phyloP scores from a whole-genome alignment of 2,888 invertebrate species.

The Pseudococcus jackbeardsleyi region DNA sequence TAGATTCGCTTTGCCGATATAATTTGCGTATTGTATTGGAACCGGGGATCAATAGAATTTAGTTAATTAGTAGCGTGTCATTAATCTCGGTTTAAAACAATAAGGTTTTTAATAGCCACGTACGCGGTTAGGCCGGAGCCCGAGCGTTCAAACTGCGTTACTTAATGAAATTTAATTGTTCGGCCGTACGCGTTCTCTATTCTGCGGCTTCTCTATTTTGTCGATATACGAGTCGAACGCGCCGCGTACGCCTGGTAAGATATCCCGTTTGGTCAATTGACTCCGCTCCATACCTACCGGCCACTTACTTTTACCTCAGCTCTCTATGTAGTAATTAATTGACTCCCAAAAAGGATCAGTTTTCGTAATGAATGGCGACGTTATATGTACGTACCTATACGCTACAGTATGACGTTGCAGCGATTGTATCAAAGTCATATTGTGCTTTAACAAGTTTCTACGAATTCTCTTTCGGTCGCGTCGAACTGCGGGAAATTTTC shows the following conservation, averaged over 20 bases:
- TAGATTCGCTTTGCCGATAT: constrained; percentile 64
- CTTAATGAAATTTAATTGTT: constrained; percentile 65
- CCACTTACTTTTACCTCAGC: constrained; percentile 46
- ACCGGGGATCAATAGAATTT: constrained; percentile 63
- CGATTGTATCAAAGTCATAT: constrained; percentile 44
- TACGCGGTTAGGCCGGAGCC: constrained; percentile 57
- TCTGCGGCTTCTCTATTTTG: constrained; percentile 56
- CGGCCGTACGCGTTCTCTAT: constrained; percentile 56
- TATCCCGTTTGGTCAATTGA: constrained; percentile 50
- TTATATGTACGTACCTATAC: background rate
- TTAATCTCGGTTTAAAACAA: constrained; percentile 64
- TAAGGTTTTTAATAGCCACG: constrained; percentile 62
- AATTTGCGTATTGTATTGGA: constrained; percentile 63
- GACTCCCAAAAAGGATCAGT: constrained; percentile 51
- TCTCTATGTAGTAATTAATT: constrained; percentile 36
- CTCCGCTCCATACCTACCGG: constrained; percentile 42
- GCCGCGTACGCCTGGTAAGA: constrained; percentile 38
- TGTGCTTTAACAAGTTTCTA: constrained; percentile 51
- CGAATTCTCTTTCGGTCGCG: constrained; percentile 42
- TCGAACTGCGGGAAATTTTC: constrained; percentile 35
- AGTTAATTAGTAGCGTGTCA: constrained; percentile 65
- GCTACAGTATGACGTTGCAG: constrained; percentile 10
- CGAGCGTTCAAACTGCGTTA: constrained; percentile 63
- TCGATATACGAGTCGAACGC: constrained; percentile 9
- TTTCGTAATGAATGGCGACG: constrained; percentile 47